Percentiles rank a stretch among this genome's conserved stretches.
These are phyloP conservation scores for Acronicta alni DNA, from an alignment of 2,888 invertebrate species.

Conservation along the genomic window DNA sequence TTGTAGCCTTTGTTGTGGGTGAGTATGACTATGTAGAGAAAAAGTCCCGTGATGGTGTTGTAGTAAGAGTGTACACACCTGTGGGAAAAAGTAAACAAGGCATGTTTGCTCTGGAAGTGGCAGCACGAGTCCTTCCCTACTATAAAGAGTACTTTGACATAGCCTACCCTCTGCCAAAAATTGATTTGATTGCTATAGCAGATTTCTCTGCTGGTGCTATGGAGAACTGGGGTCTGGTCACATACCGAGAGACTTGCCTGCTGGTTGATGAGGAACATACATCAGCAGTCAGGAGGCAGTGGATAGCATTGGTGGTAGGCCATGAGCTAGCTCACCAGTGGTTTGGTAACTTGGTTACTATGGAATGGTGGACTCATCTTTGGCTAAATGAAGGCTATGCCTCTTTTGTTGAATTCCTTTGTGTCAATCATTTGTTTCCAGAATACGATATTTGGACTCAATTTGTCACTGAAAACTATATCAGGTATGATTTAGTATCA, in stretches of 20 bases:
- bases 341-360: constrained; percentile 99
- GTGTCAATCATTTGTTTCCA: constrained; percentile 97
- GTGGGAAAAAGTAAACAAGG: constrained; percentile 98
- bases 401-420: constrained; percentile 98
- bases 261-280: constrained; percentile 97
- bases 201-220: constrained; percentile 98
- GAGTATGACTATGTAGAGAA: constrained; percentile 98
- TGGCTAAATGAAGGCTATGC: constrained; percentile 99
- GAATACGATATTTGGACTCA: constrained; percentile 99
- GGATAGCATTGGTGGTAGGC: constrained; percentile 95
- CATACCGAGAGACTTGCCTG: constrained; percentile 97
- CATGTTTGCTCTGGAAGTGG: constrained; percentile 96
- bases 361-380: constrained; percentile 99
- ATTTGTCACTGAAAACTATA: constrained; percentile 96
- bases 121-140: constrained; percentile 97
- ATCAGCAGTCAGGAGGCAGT: constrained; percentile 94
- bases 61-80: constrained; percentile 95
- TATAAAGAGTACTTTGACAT: constrained; percentile 98
- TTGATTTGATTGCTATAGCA: constrained; percentile 98
- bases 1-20: constrained; percentile 97
- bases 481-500: constrained; percentile 78
- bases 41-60: constrained; percentile 94
- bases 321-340: constrained; percentile 99
- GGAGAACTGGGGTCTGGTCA: constrained; percentile 99
- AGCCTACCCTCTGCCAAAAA: constrained; percentile 98